phyloP scores from a whole-genome alignment of 2,113 vertebrate genomes.

The Anhinga anhinga region DNA sequence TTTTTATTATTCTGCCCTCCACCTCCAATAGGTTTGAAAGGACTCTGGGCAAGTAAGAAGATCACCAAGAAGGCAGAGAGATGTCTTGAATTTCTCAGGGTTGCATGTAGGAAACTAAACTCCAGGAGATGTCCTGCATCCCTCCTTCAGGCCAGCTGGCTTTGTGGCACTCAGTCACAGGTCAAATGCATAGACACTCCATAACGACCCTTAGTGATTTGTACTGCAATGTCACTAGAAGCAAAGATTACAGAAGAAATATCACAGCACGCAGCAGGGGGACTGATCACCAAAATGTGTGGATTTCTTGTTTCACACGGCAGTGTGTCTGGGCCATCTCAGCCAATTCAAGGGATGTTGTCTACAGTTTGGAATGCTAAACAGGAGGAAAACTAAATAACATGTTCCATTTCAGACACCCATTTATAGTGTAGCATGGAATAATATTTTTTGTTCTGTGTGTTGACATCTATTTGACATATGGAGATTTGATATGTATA shows the following conservation, averaged over 20 bases:
- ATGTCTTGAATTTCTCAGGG: background rate
- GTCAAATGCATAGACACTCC: background rate
- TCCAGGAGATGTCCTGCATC: background rate
- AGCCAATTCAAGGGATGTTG: background rate
- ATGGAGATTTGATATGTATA: background rate
- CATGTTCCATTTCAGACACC: background rate
- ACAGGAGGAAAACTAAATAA: background rate
- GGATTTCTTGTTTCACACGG: background rate
- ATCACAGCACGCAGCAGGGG: background rate
- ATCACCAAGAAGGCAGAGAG: background rate
- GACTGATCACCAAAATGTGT: background rate
- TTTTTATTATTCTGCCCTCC: background rate
- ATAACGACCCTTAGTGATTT: background rate
- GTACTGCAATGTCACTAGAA: background rate
- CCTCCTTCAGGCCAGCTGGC: background rate
- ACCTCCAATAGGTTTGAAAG: background rate
- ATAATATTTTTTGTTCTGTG: background rate
- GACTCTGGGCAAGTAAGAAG: background rate
- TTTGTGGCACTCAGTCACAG: background rate
- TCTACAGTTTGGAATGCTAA: background rate
- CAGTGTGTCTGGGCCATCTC: background rate
- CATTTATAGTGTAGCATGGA: background rate
- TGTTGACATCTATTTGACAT: conserved; percentile 2
- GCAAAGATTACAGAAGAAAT: background rate
- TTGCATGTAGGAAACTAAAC: background rate